phyloP scores from a whole-genome alignment of 2,888 invertebrate species.

The Deilephila porcellus region DNA sequence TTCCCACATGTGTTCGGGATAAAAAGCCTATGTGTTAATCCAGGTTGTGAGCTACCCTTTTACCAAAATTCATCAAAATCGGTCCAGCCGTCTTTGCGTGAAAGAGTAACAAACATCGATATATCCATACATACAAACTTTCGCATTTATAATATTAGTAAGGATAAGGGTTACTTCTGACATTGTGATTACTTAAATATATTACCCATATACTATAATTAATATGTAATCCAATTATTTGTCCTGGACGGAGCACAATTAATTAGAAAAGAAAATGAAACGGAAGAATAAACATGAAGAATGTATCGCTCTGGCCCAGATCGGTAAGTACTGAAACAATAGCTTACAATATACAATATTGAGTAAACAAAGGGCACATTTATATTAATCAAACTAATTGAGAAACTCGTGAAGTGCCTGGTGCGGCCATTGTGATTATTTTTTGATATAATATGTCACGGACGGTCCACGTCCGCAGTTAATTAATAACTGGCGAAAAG shows the following conservation, averaged over 20 bases:
- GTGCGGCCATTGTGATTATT: slow-evolving; percentile 54
- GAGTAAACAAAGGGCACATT: slow-evolving; percentile 28
- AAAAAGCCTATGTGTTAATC: too few species aligned
- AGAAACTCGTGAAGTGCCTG: slow-evolving; percentile 46
- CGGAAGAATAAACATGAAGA: background rate
- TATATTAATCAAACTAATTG: slow-evolving; percentile 41
- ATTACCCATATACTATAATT: background rate
- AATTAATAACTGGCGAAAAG: slow-evolving; percentile 73
- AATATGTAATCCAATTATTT: background rate
- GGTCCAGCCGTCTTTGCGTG: too few species aligned
- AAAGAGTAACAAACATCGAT: too few species aligned
- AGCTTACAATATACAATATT: slow-evolving; percentile 19
- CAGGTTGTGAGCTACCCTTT: too few species aligned
- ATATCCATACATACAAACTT: too few species aligned
- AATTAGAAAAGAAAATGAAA: background rate
- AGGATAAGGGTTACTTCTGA: too few species aligned
- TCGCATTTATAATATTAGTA: too few species aligned
- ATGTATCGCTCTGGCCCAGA: too few species aligned
- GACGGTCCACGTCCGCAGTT: slow-evolving; percentile 63
- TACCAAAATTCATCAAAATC: too few species aligned
- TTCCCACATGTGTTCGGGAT: too few species aligned
- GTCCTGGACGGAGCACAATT: background rate
- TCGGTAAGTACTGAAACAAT: background rate
- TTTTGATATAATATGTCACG: slow-evolving; percentile 61
- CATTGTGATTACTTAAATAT: background rate